phyloP scores from a whole-genome alignment of 2,888 invertebrate genomes.

The Petrolisthes cinctipes region DNA sequence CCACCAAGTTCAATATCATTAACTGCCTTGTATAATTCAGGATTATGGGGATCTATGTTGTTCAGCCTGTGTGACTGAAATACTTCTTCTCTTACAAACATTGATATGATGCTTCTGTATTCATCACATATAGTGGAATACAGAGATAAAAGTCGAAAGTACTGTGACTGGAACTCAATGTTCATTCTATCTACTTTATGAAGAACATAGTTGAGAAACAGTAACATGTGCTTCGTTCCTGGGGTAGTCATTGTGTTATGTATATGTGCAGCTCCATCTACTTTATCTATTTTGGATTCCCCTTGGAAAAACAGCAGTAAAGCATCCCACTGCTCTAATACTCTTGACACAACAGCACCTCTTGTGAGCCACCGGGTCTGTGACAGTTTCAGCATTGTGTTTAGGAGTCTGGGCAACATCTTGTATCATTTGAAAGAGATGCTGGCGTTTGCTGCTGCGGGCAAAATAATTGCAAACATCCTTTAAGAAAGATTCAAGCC shows the following conservation, averaged over 20 bases:
- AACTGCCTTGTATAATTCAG: conserved; percentile 9
- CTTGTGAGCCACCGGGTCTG: conserved; percentile 28
- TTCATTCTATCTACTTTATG: conserved; percentile 20
- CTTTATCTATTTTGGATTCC: conserved; percentile 17
- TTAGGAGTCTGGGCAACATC: conserved; percentile 37
- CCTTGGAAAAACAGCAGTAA: conserved; percentile 23
- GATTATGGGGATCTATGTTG: conserved; percentile 7
- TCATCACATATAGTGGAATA: conserved; percentile 21
- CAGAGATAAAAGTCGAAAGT: conserved; percentile 19
- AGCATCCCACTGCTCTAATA: conserved; percentile 31
- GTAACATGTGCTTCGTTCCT: conserved; percentile 37
- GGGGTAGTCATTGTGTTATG: conserved; percentile 13
- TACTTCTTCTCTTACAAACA: conserved; percentile 28
- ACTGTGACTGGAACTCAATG: conserved; percentile 22
- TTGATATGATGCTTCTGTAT: conserved; percentile 23
- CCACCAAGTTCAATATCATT: conserved; percentile 16
- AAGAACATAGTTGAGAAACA: conserved; percentile 29
- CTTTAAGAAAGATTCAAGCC: conserved; percentile 28
- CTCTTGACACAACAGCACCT: too few species aligned
- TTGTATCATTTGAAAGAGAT: conserved; percentile 36
- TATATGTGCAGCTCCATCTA: conserved; percentile 27
- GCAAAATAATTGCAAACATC: conserved; percentile 42
- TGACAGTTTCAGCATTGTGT: conserved; percentile 41
- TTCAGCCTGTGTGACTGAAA: conserved; percentile 11
- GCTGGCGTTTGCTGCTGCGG: conserved; percentile 23